Evolutionary conservation across 2,888 invertebrate genomes (phyloP), one percentile per base, ranked within the genome.

Genomic region (Sesia bembeciformis): DNA sequence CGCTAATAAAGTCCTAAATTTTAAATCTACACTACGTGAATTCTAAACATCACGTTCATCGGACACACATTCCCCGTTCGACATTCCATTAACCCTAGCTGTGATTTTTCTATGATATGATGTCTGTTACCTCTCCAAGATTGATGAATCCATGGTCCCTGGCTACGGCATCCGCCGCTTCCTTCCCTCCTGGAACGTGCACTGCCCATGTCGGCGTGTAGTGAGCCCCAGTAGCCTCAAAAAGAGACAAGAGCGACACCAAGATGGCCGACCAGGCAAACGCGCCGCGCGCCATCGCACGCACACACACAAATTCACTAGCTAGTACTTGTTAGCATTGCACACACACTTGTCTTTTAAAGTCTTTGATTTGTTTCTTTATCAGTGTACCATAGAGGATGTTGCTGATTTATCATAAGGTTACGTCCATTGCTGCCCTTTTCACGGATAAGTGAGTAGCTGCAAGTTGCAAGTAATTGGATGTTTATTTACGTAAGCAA

Each of bases 131-230:
- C 94, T 95, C 92, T 91, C 95, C 95, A 82, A 94, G 91, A 88
- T 96, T 95, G 83, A 91, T 86, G 91, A 96, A 97, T 67, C 96
- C 97, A 83, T 97, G 94, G 75, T 95, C 94, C 62, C 76, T 80
- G 56, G 97, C 97, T 51, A 97, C 93, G 49, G 90, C 87, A 70
- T 94, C 93, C 49, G 96, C 97, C 55, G 92, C 90, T 49, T 90
- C 84, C 63, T 91, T 91, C 55, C 93, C 93, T 58, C 92, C 93
- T 39, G 93, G 93, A 71, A 97, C 93, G 74, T 95, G 94, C 57
- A 96, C 94, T 59, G 96, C 97, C 95, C 96, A 96, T 81, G 95
- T 95, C 79, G 95, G 94, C 61, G 95, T 94, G 79, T 92, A 96
- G 74, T 93, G 93, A 54, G 81, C 79, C 50, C 66, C 64, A 56